Percentiles rank a stretch among this genome's conserved stretches.
These are phyloP conservation scores for Oncorhynchus clarkii DNA, from an alignment of 2,113 vertebrate genomes.

Conservation along the genomic window DNA sequence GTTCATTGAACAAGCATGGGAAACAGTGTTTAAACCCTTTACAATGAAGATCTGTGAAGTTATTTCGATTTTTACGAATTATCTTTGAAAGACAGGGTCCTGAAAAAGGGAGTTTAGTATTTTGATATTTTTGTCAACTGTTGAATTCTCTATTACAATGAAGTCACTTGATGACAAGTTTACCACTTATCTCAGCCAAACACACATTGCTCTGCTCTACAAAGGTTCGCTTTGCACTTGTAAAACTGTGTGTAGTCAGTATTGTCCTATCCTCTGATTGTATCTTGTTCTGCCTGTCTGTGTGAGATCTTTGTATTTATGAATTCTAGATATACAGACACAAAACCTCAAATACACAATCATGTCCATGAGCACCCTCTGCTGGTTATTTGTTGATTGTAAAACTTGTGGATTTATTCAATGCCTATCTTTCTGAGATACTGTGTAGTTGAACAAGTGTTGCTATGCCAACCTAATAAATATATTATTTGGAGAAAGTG, in stretches of 20 bases:
- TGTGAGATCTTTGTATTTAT: not conserved
- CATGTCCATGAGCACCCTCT: not conserved
- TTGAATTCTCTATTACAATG: not conserved
- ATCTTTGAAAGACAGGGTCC: too few species aligned
- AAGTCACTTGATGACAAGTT: not conserved
- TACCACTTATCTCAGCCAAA: not conserved
- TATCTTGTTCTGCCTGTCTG: not conserved
- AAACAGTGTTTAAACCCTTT: too few species aligned
- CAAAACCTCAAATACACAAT: not conserved
- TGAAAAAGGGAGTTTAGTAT: not conserved
- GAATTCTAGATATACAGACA: not conserved
- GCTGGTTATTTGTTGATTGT: not conserved
- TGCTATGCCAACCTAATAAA: conserved; percentile 64
- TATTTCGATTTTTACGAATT: too few species aligned
- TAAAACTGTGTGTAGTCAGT: not conserved
- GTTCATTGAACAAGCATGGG: too few species aligned
- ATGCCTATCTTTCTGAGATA: not conserved
- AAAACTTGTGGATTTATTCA: conserved; percentile 51
- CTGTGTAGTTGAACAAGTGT: not conserved
- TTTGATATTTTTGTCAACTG: not conserved
- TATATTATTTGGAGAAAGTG: conserved; percentile 37
- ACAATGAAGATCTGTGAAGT: too few species aligned
- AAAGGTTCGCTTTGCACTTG: not conserved
- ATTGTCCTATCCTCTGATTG: not conserved
- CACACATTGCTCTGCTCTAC: not conserved